Conservation (phyloP, 2,888 invertebrate species). For the Erpobdella octoculata region DNA sequence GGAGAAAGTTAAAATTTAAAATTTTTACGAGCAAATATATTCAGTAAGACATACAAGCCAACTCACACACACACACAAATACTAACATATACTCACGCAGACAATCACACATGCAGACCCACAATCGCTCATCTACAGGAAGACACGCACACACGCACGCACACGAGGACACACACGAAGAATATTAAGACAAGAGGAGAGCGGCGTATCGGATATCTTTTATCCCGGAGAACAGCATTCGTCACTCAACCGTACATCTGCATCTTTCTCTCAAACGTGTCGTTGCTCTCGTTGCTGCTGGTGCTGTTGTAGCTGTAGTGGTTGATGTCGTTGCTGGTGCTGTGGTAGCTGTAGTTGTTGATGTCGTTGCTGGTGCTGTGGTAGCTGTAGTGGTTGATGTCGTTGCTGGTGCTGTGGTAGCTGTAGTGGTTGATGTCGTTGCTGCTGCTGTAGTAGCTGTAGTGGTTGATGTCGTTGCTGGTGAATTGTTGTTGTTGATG, state of each 20-base stretch:
- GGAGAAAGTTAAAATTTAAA: too few relatives aligned
- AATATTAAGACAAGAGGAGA: background rate
- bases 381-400: background rate
- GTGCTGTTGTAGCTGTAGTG: slow-evolving; percentile 9
- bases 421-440: slow-evolving; percentile 10
- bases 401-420: slow-evolving; percentile 8
- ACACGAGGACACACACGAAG: background rate
- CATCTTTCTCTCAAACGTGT: too few relatives aligned
- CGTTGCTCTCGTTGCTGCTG: background rate
- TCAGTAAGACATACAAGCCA: background rate
- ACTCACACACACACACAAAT: background rate
- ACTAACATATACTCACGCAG: background rate
- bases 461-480: slow-evolving; percentile 13
- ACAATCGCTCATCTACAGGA: too few relatives aligned
- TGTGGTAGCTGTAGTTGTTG: background rate
- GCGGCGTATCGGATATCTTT: background rate
- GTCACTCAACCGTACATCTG: too few relatives aligned
- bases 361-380: too few relatives aligned
- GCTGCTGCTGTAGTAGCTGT: slow-evolving; percentile 5
- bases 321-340: slow-evolving; percentile 8
- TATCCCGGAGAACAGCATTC: too few relatives aligned
- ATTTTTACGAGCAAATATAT: background rate
- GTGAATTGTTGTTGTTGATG: background rate
- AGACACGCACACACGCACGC: background rate
- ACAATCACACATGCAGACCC: background rate